These are phyloP conservation scores for Ginglymostoma cirratum DNA, from an alignment of 2,113 vertebrate genomes.

Conservation along the genomic window DNA sequence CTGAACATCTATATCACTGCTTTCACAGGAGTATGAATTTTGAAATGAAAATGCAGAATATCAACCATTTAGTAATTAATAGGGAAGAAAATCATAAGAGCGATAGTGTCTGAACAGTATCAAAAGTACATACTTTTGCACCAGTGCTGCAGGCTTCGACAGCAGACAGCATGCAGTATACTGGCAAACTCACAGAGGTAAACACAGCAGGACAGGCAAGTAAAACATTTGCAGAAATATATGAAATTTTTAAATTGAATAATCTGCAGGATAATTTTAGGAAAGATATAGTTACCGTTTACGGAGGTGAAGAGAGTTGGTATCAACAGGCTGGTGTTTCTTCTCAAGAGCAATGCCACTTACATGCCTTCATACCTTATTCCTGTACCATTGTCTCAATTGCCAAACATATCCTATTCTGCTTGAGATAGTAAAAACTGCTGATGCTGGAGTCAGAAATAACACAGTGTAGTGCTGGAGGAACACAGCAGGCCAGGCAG, in stretches of 20 bases:
- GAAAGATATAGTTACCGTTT: not conserved
- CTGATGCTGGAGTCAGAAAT: no score
- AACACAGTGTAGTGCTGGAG: no score
- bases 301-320: not conserved
- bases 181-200: not conserved
- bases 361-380: not conserved
- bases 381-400: not conserved
- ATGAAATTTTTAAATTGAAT: not conserved
- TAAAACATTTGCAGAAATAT: not conserved
- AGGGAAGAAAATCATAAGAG: not conserved
- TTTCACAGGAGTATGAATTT: not conserved
- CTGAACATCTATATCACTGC: not conserved
- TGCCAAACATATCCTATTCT: not conserved
- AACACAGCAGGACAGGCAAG: not conserved
- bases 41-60: not conserved
- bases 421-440: not conserved
- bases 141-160: not conserved
- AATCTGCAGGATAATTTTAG: not conserved
- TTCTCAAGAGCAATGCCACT: not conserved
- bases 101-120: not conserved
- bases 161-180: not conserved
- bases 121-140: not conserved
- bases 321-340: not conserved
- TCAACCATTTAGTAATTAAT: not conserved
- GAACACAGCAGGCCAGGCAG: no score